Percentiles rank a stretch among this genome's conserved stretches.
Evolutionary conservation across 2,797 vertebrate species (phyloP).

Genomic region (Orestias chungarensis): DNA sequence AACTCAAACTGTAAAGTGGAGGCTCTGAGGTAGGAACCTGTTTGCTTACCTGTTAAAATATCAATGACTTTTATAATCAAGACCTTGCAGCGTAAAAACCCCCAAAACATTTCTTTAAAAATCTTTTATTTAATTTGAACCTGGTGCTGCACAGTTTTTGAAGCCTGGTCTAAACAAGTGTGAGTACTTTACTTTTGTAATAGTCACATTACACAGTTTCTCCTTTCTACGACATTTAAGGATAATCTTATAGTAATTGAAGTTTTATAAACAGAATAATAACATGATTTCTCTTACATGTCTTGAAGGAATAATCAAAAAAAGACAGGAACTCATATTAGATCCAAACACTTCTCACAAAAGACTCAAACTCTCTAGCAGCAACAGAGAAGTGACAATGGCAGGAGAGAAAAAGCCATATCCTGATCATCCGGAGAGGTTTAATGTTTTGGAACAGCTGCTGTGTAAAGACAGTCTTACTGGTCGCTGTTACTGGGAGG

Average conservation of each 20-base stretch:
- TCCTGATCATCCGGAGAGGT: neutral
- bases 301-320: neutral
- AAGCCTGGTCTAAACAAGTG: neutral
- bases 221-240: neutral
- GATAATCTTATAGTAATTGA: neutral
- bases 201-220: neutral
- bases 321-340: neutral
- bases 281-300: too few species aligned
- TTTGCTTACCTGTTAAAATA: too few species aligned
- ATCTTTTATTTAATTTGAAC: too few species aligned
- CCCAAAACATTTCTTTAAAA: too few species aligned
- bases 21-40: too few species aligned
- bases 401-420: neutral
- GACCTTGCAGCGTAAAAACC: too few species aligned
- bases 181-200: neutral
- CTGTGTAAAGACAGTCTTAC: neutral
- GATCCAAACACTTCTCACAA: neutral
- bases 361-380: neutral
- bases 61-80: too few species aligned
- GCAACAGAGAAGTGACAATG: neutral
- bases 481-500: neutral
- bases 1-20: too few species aligned
- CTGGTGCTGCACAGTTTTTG: neutral
- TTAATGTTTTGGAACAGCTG: neutral
- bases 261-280: neutral